Conservation (phyloP, 2,797 vertebrate species). For the Pantherophis alleghaniensis region DNA sequence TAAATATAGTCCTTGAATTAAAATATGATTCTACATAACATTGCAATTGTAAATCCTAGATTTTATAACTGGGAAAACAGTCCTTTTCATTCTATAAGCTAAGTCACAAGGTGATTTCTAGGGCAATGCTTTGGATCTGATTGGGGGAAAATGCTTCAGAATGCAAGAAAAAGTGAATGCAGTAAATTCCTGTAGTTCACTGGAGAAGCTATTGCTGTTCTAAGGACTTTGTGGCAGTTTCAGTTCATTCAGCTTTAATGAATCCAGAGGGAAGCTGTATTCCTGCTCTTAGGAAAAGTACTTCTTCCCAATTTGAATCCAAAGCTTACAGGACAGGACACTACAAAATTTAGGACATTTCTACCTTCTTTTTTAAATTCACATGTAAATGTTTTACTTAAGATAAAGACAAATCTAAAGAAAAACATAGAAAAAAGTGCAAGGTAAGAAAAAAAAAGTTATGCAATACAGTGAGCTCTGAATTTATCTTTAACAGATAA, state of each 20-base stretch:
- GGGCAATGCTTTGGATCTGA: background rate
- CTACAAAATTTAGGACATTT: background rate
- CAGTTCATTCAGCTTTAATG: background rate
- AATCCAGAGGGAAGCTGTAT: background rate
- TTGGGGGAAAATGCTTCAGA: background rate
- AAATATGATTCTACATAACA: background rate
- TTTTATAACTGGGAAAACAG: background rate
- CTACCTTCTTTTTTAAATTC: background rate
- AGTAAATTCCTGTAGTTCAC: background rate
- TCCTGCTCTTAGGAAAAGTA: background rate
- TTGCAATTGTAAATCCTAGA: background rate
- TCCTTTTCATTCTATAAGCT: background rate
- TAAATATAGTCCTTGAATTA: background rate
- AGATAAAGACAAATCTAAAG: background rate
- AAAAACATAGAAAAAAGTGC: background rate
- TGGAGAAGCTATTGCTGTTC: background rate
- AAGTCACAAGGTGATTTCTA: background rate
- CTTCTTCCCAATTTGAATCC: background rate
- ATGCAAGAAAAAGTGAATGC: background rate
- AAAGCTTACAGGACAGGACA: background rate
- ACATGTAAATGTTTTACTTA: background rate
- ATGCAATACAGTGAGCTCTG: background rate
- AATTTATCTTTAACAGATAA: background rate
- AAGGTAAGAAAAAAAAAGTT: background rate
- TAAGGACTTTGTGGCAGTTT: background rate